phyloP scores from a whole-genome alignment of 2,888 invertebrate species.

The Diarsia rubi region DNA sequence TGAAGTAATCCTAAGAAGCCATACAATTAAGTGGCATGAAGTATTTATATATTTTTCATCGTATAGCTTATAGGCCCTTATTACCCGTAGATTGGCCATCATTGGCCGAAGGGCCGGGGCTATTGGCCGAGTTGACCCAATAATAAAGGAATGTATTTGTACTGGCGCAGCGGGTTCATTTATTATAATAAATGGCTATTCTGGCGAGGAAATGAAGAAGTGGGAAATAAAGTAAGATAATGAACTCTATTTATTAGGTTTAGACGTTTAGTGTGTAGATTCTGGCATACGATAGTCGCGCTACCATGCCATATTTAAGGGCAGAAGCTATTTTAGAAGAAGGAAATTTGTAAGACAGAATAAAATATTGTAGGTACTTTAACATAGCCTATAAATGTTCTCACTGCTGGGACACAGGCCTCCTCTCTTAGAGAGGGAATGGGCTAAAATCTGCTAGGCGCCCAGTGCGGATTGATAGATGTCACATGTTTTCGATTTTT shows the following conservation, averaged over 20 bases:
- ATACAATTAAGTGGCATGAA: constrained; percentile 6
- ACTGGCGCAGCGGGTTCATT: constrained; percentile 6
- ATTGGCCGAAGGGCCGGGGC: constrained; percentile 15
- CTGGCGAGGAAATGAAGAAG: background rate
- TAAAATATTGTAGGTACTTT: background rate
- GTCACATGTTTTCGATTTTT: no score
- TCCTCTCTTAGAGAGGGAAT: no score
- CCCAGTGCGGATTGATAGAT: no score
- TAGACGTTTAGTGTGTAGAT: no score
- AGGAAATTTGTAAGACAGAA: background rate
- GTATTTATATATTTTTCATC: constrained; percentile 1
- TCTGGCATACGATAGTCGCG: background rate
- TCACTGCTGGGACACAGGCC: no score
- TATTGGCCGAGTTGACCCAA: constrained; percentile 35
- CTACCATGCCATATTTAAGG: background rate
- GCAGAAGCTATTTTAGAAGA: background rate
- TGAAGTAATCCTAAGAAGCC: constrained; percentile 5
- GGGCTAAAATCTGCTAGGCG: no score
- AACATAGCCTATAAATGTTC: no score
- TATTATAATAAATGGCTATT: constrained; percentile 45
- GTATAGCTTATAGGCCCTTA: background rate
- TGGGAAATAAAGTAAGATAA: constrained; percentile 14
- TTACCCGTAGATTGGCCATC: constrained; percentile 28
- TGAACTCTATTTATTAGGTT: constrained; percentile 9
- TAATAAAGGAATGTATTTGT: constrained; percentile 39